A percentile compares a stretch with the other conserved stretches of the same genome.
Conservation (phyloP, 2,888 invertebrate genomes). For the Dichetophora obliterata region DNA sequence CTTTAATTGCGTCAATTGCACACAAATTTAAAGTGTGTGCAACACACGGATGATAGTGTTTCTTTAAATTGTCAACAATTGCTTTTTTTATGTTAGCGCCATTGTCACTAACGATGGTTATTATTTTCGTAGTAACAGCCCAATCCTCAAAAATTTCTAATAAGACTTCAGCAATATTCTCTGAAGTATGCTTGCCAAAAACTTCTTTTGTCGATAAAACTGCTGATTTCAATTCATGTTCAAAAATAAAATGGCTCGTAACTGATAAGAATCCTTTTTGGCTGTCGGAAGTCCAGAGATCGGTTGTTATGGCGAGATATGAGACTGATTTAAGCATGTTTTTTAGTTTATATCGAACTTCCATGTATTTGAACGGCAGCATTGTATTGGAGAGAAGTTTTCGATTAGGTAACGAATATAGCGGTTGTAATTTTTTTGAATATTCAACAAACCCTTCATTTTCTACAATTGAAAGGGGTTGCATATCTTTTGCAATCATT, state of each 20-base stretch:
- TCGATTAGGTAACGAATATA: too few relatives aligned
- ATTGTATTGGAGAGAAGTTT: too few relatives aligned
- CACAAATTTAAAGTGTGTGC: constrained; percentile 26
- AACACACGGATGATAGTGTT: constrained; percentile 37
- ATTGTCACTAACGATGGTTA: constrained; percentile 36
- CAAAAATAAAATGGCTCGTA: not conserved
- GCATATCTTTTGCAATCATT: too few relatives aligned
- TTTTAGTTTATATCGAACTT: too few relatives aligned
- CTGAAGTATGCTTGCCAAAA: constrained; percentile 23
- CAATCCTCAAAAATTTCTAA: constrained; percentile 35
- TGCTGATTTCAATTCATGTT: constrained; percentile 23
- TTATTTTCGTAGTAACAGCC: constrained; percentile 16
- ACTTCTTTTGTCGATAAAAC: constrained; percentile 29
- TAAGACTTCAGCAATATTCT: constrained; percentile 28
- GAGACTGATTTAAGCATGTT: too few relatives aligned
- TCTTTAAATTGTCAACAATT: constrained; percentile 23
- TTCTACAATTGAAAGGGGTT: too few relatives aligned
- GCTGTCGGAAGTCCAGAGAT: constrained; percentile 29
- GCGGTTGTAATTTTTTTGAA: too few relatives aligned
- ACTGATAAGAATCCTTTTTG: constrained; percentile 18
- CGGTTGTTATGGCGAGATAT: not conserved
- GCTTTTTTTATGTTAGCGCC: constrained; percentile 8
- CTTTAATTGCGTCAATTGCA: not conserved
- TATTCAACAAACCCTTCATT: too few relatives aligned
- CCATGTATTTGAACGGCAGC: too few relatives aligned